These are phyloP conservation scores for Parnassius orleans DNA, from an alignment of 2,888 invertebrate species.

Conservation along the genomic window DNA sequence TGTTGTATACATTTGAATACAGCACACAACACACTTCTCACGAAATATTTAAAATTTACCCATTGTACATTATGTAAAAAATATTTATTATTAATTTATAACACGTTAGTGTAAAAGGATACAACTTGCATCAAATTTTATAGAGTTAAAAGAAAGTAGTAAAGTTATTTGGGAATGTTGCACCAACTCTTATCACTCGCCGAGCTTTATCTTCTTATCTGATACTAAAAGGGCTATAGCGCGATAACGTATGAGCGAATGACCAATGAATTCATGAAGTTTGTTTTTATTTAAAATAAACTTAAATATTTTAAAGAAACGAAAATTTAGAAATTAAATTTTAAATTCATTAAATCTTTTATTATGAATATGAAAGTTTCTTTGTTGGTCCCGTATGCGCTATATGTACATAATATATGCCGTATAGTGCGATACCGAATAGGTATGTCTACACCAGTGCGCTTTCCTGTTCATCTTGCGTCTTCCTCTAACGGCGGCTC, in stretches of 20 bases:
- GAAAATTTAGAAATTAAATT: not conserved
- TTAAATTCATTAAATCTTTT: too few relatives aligned
- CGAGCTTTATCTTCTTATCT: slow-evolving; percentile 38
- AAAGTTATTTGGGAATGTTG: slow-evolving; percentile 7
- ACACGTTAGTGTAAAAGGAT: not conserved
- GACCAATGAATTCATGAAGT: slow-evolving; percentile 31
- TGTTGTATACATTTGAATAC: slow-evolving; percentile 23
- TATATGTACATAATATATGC: too few relatives aligned
- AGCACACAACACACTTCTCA: not conserved
- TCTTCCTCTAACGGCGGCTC: too few relatives aligned
- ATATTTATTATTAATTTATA: not conserved
- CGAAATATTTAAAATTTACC: not conserved
- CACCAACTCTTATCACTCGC: slow-evolving; percentile 7
- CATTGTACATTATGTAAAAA: slow-evolving; percentile 9
- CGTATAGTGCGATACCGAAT: too few relatives aligned
- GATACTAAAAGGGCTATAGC: slow-evolving; percentile 32
- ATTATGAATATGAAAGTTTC: too few relatives aligned
- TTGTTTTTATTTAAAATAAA: not conserved
- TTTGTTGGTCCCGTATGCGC: too few relatives aligned
- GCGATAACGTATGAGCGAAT: slow-evolving; percentile 37
- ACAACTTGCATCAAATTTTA: not conserved
- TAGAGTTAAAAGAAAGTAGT: not conserved
- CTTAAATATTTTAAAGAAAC: not conserved
- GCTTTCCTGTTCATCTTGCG: too few relatives aligned
- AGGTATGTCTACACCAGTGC: too few relatives aligned